Conservation (phyloP, 2,113 vertebrate species). For the Cynocephalus volans region DNA sequence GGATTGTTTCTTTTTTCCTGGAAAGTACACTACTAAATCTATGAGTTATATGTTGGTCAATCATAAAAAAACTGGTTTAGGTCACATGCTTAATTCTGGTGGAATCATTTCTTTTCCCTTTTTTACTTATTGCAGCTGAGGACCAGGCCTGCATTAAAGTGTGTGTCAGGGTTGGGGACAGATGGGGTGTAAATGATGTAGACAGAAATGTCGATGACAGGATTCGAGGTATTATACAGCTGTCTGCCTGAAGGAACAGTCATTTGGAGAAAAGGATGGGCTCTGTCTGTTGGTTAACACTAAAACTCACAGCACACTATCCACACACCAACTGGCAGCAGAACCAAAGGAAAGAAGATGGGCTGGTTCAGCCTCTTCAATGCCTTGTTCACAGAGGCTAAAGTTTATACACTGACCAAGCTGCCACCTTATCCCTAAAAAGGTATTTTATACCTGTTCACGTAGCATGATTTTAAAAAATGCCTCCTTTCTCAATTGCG, state of each 20-base stretch:
- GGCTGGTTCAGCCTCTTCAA: background rate
- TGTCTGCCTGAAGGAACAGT: background rate
- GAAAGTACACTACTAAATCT: background rate
- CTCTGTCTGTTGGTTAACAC: background rate
- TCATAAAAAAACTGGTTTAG: background rate
- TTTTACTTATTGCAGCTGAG: background rate
- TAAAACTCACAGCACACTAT: background rate
- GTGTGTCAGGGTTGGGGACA: background rate
- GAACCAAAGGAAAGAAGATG: background rate
- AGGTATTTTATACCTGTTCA: background rate
- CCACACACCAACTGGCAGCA: background rate
- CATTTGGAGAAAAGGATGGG: background rate
- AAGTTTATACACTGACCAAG: no score
- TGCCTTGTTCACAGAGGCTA: accelerated
- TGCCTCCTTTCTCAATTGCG: background rate
- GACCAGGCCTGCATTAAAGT: background rate
- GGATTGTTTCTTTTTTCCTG: background rate
- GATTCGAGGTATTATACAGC: background rate
- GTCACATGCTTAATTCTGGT: background rate
- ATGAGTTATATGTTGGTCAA: background rate
- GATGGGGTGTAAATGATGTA: background rate
- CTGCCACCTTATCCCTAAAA: background rate
- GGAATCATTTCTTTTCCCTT: background rate
- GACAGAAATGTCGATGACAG: background rate
- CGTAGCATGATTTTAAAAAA: background rate